Percentiles rank a stretch among this genome's conserved stretches.
Conservation (phyloP, 1,140 invertebrate species). For the Pogonomyrmex barbatus region DNA sequence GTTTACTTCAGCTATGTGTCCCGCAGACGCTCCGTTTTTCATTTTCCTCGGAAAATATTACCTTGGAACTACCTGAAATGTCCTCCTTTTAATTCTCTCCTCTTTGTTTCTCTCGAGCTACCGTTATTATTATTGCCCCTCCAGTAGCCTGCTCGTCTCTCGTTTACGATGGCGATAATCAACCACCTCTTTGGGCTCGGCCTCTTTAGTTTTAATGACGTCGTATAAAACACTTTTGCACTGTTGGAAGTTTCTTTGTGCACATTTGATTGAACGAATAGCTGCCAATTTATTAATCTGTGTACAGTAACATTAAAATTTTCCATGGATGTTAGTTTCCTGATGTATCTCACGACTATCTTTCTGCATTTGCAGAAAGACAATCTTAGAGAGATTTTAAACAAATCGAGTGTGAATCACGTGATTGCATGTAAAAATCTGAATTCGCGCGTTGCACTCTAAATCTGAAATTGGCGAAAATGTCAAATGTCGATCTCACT, state of each 20-base stretch:
- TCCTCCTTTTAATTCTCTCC: slow-evolving; percentile 48
- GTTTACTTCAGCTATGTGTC: slow-evolving; percentile 25
- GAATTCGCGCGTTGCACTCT: not conserved
- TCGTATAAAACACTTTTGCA: slow-evolving; percentile 43
- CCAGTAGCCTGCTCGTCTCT: slow-evolving; percentile 21
- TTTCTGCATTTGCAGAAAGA: not conserved
- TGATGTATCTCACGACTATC: not conserved
- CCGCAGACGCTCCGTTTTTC: slow-evolving; percentile 32
- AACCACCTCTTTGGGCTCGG: slow-evolving; percentile 24
- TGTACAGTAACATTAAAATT: not conserved
- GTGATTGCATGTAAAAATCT: not conserved
- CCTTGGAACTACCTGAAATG: slow-evolving; percentile 33
- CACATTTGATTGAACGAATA: not conserved
- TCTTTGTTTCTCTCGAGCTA: slow-evolving; percentile 41
- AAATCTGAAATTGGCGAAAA: not conserved
- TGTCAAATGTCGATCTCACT: slow-evolving; percentile 5
- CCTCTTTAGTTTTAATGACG: slow-evolving; percentile 33
- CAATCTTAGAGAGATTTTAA: not conserved
- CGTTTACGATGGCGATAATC: slow-evolving; percentile 43
- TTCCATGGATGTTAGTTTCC: not conserved
- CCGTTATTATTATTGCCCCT: slow-evolving; percentile 48
- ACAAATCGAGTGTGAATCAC: not conserved
- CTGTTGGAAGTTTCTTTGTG: not conserved
- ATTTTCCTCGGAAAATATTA: slow-evolving; percentile 50
- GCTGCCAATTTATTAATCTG: slow-evolving; percentile 32